Evolutionary conservation across 1,140 invertebrate species (phyloP).

Genomic region (Procambarus clarkii): DNA sequence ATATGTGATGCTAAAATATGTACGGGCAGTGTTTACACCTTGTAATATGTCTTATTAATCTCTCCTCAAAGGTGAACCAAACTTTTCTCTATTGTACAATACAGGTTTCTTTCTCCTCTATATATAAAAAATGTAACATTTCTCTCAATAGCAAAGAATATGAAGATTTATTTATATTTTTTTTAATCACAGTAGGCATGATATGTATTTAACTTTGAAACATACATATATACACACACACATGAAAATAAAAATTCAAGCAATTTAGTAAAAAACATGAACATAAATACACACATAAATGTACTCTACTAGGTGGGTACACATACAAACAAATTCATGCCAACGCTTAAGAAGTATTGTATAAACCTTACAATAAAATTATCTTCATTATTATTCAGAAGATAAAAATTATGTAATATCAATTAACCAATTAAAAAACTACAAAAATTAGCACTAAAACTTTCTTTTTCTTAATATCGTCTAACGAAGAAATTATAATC

Average conservation of each 20-base stretch:
- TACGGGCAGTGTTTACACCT: conserved; percentile 49
- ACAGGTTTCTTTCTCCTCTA: neutral
- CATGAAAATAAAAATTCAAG: neutral
- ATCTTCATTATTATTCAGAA: neutral
- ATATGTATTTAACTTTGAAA: neutral
- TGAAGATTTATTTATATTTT: too few species aligned
- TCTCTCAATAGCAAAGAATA: neutral
- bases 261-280: neutral
- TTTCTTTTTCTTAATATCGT: neutral
- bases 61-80: conserved; percentile 35
- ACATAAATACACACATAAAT: neutral
- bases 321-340: neutral
- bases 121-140: neutral
- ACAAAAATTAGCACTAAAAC: neutral
- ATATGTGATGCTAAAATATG: conserved; percentile 53
- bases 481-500: conserved; percentile 5
- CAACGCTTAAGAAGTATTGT: neutral
- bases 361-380: neutral
- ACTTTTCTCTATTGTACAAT: conserved; percentile 1
- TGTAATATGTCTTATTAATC: conserved; percentile 39
- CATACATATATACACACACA: neutral
- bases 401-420: too few species aligned
- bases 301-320: neutral
- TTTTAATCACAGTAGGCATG: neutral
- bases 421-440: neutral